These are phyloP conservation scores for Petrocephalus sullivani DNA, from an alignment of 2,797 vertebrate genomes.

Conservation along the genomic window DNA sequence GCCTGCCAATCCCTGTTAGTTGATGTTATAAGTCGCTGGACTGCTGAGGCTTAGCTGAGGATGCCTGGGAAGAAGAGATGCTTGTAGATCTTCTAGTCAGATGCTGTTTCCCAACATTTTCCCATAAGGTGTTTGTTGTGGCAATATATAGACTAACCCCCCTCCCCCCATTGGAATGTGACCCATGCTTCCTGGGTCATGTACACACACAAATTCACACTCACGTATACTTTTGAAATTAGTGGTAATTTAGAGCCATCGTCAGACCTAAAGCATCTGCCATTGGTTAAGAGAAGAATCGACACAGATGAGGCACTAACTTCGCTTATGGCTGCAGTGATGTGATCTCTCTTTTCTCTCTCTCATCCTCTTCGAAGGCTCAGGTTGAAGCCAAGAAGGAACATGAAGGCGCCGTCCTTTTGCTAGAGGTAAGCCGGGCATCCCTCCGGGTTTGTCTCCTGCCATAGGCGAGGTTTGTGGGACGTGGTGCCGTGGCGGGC, in stretches of 20 bases:
- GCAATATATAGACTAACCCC: not conserved
- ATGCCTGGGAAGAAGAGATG: not conserved
- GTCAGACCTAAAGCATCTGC: not conserved
- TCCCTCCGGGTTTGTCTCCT: not conserved
- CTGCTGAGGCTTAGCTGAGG: not conserved
- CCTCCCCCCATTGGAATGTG: not conserved
- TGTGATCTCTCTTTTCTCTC: not conserved
- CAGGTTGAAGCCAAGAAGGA: constrained; percentile 98
- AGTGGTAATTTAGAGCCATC: not conserved
- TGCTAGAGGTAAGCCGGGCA: constrained; percentile 86
- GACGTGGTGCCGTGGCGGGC: not conserved
- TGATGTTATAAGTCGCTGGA: not conserved
- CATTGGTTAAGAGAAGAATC: not conserved
- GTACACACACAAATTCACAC: not conserved
- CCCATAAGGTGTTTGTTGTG: not conserved
- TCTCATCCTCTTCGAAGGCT: constrained; percentile 67
- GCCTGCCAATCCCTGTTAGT: not conserved
- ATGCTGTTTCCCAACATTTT: not conserved
- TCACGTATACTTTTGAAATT: not conserved
- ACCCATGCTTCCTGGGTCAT: not conserved
- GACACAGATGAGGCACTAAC: not conserved
- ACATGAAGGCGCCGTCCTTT: constrained; percentile 92
- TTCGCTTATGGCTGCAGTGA: not conserved
- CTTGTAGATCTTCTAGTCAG: not conserved
- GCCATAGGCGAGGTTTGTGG: not conserved